These are phyloP conservation scores for Grallaria varia DNA, from an alignment of 2,113 vertebrate species.

Conservation along the genomic window DNA sequence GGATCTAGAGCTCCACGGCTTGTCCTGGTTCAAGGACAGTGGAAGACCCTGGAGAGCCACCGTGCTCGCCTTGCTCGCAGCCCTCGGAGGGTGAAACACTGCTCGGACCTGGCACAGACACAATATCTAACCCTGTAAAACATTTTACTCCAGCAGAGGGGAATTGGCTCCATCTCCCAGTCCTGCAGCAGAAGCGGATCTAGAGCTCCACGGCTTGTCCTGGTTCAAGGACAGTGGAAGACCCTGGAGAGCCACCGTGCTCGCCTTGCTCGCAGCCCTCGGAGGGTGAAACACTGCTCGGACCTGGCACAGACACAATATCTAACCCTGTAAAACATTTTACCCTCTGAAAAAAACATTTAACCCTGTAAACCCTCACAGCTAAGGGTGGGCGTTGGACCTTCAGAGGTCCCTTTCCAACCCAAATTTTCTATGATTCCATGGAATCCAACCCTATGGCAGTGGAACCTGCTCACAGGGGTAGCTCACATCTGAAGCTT, in stretches of 20 bases:
- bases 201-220: rapidly evolving
- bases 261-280: background rate
- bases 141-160: background rate
- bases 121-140: background rate
- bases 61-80: background rate
- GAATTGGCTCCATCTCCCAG: background rate
- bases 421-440: background rate
- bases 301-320: background rate
- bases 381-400: background rate
- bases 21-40: background rate
- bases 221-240: background rate
- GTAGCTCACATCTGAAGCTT: background rate
- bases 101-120: background rate
- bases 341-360: background rate
- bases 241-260: background rate
- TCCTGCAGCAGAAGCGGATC: background rate
- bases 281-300: background rate
- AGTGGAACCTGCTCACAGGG: background rate
- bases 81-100: background rate
- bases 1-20: rapidly evolving
- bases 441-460: background rate
- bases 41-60: background rate
- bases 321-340: background rate
- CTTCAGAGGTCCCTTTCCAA: background rate
- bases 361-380: background rate